Conservation (phyloP, 2,113 vertebrate genomes). For the Pseudorhombus dupliciocellatus region DNA sequence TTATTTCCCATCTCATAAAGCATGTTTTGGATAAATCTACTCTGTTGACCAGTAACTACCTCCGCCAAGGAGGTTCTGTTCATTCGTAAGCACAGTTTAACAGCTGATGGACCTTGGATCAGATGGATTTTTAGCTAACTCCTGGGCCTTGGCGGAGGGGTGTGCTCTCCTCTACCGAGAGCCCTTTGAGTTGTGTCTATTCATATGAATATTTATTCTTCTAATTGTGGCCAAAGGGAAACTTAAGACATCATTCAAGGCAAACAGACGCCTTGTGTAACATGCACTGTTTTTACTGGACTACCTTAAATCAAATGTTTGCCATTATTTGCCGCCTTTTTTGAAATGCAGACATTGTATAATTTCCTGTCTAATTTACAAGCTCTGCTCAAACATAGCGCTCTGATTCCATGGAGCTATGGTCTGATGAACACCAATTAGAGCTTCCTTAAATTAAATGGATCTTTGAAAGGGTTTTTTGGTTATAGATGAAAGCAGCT, state of each 20-base stretch:
- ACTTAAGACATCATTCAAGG: not conserved
- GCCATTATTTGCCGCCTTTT: constrained; percentile 13
- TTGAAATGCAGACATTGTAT: constrained; percentile 35
- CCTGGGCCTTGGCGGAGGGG: no score
- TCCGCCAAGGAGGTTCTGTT: no score
- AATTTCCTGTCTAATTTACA: constrained; percentile 46
- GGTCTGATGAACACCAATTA: constrained; percentile 63
- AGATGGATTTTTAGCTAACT: no score
- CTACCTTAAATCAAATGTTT: constrained; percentile 18
- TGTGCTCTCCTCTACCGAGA: no score
- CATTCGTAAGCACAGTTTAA: no score
- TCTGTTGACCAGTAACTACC: no score
- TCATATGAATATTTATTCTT: not conserved
- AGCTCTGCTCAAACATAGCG: constrained; percentile 41
- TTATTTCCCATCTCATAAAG: not conserved
- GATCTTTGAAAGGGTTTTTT: constrained; percentile 39
- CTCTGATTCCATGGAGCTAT: constrained; percentile 40
- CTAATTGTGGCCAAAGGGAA: not conserved
- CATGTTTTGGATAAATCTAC: no score
- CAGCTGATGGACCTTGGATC: no score
- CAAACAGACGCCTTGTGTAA: constrained; percentile 4
- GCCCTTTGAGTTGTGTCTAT: no score
- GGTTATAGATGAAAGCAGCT: constrained; percentile 67
- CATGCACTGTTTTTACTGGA: not conserved
- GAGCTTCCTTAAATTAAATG: constrained; percentile 52